Conservation (phyloP, 2,888 invertebrate genomes). For the Gandaritis pyraliata region DNA sequence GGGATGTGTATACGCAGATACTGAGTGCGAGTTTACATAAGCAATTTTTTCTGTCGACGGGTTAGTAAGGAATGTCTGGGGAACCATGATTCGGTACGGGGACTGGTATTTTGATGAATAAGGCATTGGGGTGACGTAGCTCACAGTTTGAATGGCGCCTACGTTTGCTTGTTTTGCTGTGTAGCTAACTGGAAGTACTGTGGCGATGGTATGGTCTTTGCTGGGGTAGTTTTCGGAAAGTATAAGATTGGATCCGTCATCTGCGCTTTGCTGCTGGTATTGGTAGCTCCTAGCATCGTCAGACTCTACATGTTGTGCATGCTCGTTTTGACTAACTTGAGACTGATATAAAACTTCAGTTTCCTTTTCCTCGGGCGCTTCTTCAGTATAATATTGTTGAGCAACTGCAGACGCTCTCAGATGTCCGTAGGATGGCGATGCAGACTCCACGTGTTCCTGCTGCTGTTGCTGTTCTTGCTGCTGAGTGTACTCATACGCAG, state of each 20-base stretch:
- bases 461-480: conserved; percentile 35
- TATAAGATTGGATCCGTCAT: conserved; percentile 57
- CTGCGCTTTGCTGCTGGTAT: conserved; percentile 61
- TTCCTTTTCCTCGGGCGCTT: conserved; percentile 55
- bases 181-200: conserved; percentile 73
- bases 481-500: conserved; percentile 40
- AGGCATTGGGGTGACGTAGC: conserved; percentile 76
- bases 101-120: conserved; percentile 69
- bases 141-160: conserved; percentile 65
- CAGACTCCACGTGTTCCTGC: conserved; percentile 38
- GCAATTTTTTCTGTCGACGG: conserved; percentile 69
- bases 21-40: conserved; percentile 72
- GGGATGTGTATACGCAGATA: conserved; percentile 58
- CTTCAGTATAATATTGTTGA: conserved; percentile 55
- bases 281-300: conserved; percentile 59
- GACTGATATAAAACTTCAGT: conserved; percentile 56
- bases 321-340: conserved; percentile 51
- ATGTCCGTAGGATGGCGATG: conserved; percentile 43
- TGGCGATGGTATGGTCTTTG: conserved; percentile 83
- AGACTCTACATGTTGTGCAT: conserved; percentile 51
- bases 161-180: conserved; percentile 52
- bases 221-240: conserved; percentile 85
- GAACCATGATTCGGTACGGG: conserved; percentile 74
- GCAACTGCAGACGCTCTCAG: conserved; percentile 38
- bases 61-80: conserved; percentile 68